Evolutionary conservation across 2,797 vertebrate genomes (phyloP).

Genomic region (Sandelia bainsii): DNA sequence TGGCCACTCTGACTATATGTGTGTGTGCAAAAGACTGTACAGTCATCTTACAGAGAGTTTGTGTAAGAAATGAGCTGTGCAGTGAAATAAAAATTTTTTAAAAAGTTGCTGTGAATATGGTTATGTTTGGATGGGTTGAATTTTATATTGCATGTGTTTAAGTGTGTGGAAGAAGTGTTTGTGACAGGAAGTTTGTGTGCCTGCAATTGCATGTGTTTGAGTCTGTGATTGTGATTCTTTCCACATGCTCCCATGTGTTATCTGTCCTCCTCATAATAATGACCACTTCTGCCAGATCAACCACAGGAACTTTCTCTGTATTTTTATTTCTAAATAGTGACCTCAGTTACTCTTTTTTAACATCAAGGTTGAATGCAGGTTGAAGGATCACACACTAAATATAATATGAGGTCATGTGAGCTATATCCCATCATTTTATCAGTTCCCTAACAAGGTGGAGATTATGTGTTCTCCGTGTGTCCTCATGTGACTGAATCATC

Average conservation of each 20-base stretch:
- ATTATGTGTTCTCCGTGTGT: conserved; percentile 19
- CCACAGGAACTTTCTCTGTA: conserved; percentile 63
- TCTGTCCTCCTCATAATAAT: conserved; percentile 76
- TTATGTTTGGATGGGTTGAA: conserved; percentile 42
- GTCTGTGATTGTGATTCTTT: conserved; percentile 75
- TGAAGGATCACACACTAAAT: conserved; percentile 11
- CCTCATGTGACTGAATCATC: conserved; percentile 73
- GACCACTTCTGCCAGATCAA: conserved; percentile 75
- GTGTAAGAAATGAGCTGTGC: conserved; percentile 4
- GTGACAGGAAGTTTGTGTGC: conserved; percentile 73
- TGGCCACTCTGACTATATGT: conserved; percentile 34
- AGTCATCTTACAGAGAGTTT: conserved; percentile 28
- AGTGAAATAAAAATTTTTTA: conserved; percentile 24
- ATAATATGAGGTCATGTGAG: conserved; percentile 13
- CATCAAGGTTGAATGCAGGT: conserved; percentile 28
- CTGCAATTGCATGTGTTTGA: conserved; percentile 56
- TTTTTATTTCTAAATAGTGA: conserved; percentile 46
- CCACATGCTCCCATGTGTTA: conserved; percentile 80
- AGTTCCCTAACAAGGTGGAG: conserved; percentile 22
- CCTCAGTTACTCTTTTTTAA: conserved; percentile 38
- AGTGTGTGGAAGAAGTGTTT: conserved; percentile 59
- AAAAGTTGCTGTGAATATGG: too few relatives aligned
- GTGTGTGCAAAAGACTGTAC: conserved; percentile 32
- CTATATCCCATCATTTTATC: conserved; percentile 23
- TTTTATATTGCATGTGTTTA: conserved; percentile 47